Base-by-base conservation (phyloP, 2,113 vertebrate species). In the Xenopus tropicalis region DNA sequence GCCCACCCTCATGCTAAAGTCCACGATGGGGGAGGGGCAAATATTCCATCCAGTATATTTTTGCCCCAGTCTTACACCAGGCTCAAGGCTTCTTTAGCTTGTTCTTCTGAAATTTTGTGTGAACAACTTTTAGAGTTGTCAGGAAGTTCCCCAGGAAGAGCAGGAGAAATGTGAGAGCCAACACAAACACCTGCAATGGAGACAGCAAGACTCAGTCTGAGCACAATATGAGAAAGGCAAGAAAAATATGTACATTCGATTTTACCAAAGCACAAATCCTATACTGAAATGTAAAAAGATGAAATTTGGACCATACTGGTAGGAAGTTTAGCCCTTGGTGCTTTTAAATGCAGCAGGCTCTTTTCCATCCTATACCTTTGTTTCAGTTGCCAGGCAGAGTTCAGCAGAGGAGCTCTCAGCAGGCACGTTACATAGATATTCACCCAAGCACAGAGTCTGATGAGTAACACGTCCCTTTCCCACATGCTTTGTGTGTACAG, bases 71-170 rank as follows among this genome's bases (percentile, higher is more conserved):
- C 5, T 11, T 0, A 1, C 3, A 21, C 29, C 23, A 42, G 1
- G 10, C 16, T 89, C 87, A 92, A 66, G 89, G 86, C 71, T 84
- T 88, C 84, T 94, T 95, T 61, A 83, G 78, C 80, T 90, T 88
- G 83, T 96, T 98, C 81, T 95, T 93, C 86, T 95, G 95, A 66
- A 98, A 66, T 72, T 99, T 98, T 70, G 97, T 82, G 78, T 92
- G 94, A 72, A 99, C 96, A 5, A 99, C 97, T 84, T 96, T 97
- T 63, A 99, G 80, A 0, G 97, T 99, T 23, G 96, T 98, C 80
- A 99, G 93, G 75, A 97, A 97, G 61, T 98, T 99, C 62, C 97
- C 97, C 0, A 98, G 88, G 86, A 99, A 99, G n/a, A 98, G 91
- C 73, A 98, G 70, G 11, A 98, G 92, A 85, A 99, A 99, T 0